Base-by-base conservation (phyloP, 2,888 invertebrate species). In the Crepidodera aurea region DNA sequence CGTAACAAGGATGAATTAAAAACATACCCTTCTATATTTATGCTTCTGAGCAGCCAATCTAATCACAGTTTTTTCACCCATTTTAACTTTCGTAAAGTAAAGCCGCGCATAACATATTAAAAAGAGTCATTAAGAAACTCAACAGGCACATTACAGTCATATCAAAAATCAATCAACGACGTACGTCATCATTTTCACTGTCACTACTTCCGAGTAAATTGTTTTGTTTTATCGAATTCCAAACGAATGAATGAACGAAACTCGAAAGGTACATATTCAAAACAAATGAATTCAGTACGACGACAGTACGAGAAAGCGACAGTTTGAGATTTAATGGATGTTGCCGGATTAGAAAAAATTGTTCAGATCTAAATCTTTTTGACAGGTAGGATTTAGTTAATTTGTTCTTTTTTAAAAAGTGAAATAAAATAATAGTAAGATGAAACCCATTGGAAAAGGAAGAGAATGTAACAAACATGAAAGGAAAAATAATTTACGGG, bases 21-120 rank as follows among this genome's bases (percentile, higher is more conserved):
- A 48, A 70, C 71, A 54, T 72, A 77, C 75, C 71, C 73, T 75
- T 59, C 76, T 69, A 59, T 75, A 75, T 51, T 74, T 64, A 13
- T 73, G 71, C 50, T 68, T 72, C 51, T 71, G 67, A 5, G 77
- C 75, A 7, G 75, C 77, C 65, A 78, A 59, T 58, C 71, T 68
- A 60, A 77, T 65, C 44, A 63, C 62, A 37, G 69, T 71, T 64
- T 73, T 72, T 62, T 76, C 73, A 40, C 73, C 74, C 77, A 77
- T 77, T 39, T 48, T 10, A 7, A 16, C 7, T 18, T 10, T 18
- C 16, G 40, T 18, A 7, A 18, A 15, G 3, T 4, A 18, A 34
- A 34, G 12, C 34, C 2, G 32, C 32, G 5, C 1, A 32, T 10
- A 34, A 34, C 34, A 13, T 3, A 34, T 34, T 40, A 16, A 7